phyloP scores from a whole-genome alignment of 2,888 invertebrate genomes.

The Conomelus anceps region DNA sequence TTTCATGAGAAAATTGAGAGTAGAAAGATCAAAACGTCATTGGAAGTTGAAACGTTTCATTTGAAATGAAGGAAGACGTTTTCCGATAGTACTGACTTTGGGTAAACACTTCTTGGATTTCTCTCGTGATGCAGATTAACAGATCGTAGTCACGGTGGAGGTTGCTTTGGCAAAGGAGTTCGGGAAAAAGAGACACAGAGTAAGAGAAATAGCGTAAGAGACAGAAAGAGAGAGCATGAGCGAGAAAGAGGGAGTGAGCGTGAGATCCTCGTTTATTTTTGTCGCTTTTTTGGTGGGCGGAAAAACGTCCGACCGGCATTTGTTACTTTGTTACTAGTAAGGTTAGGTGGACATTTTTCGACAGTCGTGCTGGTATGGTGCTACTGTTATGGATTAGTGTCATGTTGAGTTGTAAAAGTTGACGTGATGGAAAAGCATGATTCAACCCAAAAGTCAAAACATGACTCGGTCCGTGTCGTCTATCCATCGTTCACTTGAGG shows the following conservation, averaged over 20 bases:
- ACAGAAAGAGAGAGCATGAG: not conserved
- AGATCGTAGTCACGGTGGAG: not conserved
- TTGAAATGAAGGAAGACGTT: not conserved
- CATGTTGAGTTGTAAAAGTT: not conserved
- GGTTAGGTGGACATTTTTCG: not conserved
- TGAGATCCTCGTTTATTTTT: no score
- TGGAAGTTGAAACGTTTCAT: not conserved
- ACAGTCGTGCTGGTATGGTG: not conserved
- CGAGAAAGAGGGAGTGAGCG: not conserved
- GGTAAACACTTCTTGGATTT: not conserved
- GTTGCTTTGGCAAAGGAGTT: not conserved
- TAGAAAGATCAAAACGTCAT: not conserved
- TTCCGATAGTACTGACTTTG: not conserved
- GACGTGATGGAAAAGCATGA: not conserved
- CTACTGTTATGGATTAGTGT: not conserved
- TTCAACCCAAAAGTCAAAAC: not conserved
- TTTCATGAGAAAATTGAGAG: not conserved
- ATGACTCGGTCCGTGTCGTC: not conserved
- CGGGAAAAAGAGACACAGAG: not conserved
- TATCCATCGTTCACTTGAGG: not conserved
- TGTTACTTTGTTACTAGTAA: no score
- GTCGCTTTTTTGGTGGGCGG: not conserved
- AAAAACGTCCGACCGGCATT: not conserved
- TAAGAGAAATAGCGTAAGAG: not conserved
- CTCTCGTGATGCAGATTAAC: not conserved